Percentiles rank a stretch among this genome's conserved stretches.
Conservation (phyloP, 2,888 invertebrate genomes). For the Pharmacophagus antenor region DNA sequence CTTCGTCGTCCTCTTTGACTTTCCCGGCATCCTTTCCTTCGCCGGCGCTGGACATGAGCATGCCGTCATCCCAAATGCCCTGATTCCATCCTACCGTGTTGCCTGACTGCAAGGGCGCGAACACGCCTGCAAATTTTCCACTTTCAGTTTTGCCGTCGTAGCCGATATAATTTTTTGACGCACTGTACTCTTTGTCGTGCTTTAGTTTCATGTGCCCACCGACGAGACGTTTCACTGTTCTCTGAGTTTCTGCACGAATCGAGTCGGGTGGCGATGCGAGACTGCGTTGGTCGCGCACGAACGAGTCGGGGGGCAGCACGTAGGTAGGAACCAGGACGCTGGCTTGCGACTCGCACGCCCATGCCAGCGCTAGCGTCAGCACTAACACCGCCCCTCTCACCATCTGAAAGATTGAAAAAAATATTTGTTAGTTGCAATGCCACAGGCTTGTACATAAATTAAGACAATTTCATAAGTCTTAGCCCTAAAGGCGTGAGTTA, state of each 20-base stretch:
- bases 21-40: constrained; percentile 81
- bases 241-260: constrained; percentile 62
- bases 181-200: constrained; percentile 66
- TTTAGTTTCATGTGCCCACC: constrained; percentile 84
- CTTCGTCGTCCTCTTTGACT: constrained; percentile 82
- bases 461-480: constrained; percentile 27
- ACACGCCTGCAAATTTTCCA: constrained; percentile 66
- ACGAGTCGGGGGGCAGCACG: constrained; percentile 78
- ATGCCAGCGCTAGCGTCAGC: constrained; percentile 73
- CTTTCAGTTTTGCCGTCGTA: constrained; percentile 62
- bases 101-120: constrained; percentile 73
- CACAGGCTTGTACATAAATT: constrained; percentile 19
- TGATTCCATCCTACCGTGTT: constrained; percentile 77
- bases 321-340: constrained; percentile 78
- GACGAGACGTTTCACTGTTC: constrained; percentile 84
- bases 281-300: constrained; percentile 76
- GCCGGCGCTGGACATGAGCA: constrained; percentile 85
- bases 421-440: constrained; percentile 55
- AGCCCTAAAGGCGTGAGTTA: constrained; percentile 32
- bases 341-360: constrained; percentile 60
- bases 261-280: constrained; percentile 59
- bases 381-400: constrained; percentile 79
- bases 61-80: constrained; percentile 83
- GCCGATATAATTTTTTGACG: constrained; percentile 64
- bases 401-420: constrained; percentile 77